Base-by-base conservation (phyloP, 1,140 invertebrate species). In the Eumaeus atala region DNA sequence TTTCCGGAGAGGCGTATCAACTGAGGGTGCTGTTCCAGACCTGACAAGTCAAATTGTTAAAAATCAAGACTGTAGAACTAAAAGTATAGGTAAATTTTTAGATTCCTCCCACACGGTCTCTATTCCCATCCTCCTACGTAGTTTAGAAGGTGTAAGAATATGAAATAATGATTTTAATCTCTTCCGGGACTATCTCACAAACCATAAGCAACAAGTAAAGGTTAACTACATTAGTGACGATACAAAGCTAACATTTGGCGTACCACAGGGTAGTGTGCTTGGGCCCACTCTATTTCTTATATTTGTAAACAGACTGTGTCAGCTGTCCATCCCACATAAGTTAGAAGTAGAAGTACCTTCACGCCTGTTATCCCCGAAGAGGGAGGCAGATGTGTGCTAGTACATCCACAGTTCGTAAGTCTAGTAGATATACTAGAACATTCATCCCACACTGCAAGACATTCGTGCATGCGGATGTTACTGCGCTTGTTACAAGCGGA, bases 51-150 rank as follows among this genome's bases (percentile, higher is more conserved):
- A 34, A 16, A 9, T 54, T 34, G 28, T 36, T 11, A 35, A 33
- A 8, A 34, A 48, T 11, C 9, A 48, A 10, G 52, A 54, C 2
- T 47, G 17, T 10, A 54, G 48, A 12, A 47, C 35, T 37, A 55
- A 37, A 35, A 16, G 17, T 16, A 36, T 48, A n/a, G 44, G 34
- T 48, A 21, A 37, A 21, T 48, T 55, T 47, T 11, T 55, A 18
- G 44, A 55, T 8, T 28, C 33, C 3, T 50, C 35, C 34, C 34
- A 51, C 10, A 51, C 16, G 11, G 35, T 51, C 9, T 51, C 35
- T 9, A 10, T 40, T 40, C 18, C 50, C 37, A 52, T 40, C 12
- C 50, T 52, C 8, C 9, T 52, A 10, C 37, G 21, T 21, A 52
- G 21, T 9, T 17, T 52, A 0, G 36, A 38, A 40, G 7, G 12